Percentiles rank a stretch among this genome's conserved stretches.
Conservation (phyloP, 1,140 invertebrate genomes). For the Melitaea cinxia region DNA sequence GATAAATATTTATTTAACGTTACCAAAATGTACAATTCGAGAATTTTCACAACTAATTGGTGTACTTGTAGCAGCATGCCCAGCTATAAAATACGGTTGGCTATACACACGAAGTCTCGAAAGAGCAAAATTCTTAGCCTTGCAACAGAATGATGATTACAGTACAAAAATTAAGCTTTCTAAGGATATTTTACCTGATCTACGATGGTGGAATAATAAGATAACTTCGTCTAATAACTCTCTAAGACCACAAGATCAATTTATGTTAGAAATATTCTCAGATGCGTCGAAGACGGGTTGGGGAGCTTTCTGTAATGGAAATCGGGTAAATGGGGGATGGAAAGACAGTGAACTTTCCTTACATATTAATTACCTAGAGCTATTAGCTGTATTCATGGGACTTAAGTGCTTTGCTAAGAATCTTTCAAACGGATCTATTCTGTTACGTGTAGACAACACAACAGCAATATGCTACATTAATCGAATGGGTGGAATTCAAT, state of each 20-base stretch:
- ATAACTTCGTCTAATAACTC: not conserved
- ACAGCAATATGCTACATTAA: not conserved
- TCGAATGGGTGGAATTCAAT: constrained; percentile 9
- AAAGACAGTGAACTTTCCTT: not conserved
- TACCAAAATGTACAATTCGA: not conserved
- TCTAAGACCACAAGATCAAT: no score
- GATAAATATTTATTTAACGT: not conserved
- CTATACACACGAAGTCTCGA: not conserved
- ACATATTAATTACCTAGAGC: not conserved
- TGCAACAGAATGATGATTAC: not conserved
- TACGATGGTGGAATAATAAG: not conserved
- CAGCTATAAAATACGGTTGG: not conserved
- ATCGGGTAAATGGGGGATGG: not conserved
- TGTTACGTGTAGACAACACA: not conserved
- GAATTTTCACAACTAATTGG: constrained; percentile 10
- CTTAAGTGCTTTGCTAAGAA: not conserved
- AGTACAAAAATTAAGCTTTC: not conserved
- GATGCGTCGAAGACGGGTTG: not conserved
- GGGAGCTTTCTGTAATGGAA: not conserved
- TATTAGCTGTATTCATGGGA: not conserved
- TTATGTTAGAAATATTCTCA: not conserved
- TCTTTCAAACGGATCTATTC: constrained; percentile 21
- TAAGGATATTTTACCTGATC: not conserved
- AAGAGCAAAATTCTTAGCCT: not conserved
- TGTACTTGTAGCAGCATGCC: not conserved